phyloP scores from a whole-genome alignment of 2,113 vertebrate species.

The Candoia aspera region DNA sequence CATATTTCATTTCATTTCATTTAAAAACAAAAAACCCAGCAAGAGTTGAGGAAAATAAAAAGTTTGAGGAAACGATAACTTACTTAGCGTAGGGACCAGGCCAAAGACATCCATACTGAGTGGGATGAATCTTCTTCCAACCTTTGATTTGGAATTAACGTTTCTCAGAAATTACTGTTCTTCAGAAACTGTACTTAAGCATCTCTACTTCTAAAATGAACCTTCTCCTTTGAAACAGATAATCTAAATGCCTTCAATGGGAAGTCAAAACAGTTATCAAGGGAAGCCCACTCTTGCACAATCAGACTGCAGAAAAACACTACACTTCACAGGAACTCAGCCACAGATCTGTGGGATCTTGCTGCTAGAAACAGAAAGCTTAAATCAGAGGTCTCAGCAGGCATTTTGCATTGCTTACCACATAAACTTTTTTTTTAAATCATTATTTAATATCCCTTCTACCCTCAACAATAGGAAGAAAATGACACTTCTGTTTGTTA shows the following conservation, averaged over 20 bases:
- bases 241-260: not conserved
- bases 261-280: not conserved
- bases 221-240: not conserved
- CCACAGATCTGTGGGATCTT: too few species aligned
- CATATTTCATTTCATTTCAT: too few species aligned
- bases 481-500: not conserved
- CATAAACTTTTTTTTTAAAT: not conserved
- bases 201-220: not conserved
- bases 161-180: not conserved
- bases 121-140: not conserved
- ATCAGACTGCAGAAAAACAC: not conserved
- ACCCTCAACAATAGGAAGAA: not conserved
- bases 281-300: not conserved
- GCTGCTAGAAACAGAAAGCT: conserved; percentile 5
- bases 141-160: not conserved
- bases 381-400: not conserved
- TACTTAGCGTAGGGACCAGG: not conserved
- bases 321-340: not conserved
- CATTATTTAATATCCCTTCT: not conserved
- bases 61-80: not conserved
- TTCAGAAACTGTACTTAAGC: not conserved
- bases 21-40: not conserved
- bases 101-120: not conserved
- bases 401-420: too few species aligned
- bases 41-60: not conserved